Conservation (phyloP, 64 coral and sea anemone species). For the Astreopora myriophthalma region DNA sequence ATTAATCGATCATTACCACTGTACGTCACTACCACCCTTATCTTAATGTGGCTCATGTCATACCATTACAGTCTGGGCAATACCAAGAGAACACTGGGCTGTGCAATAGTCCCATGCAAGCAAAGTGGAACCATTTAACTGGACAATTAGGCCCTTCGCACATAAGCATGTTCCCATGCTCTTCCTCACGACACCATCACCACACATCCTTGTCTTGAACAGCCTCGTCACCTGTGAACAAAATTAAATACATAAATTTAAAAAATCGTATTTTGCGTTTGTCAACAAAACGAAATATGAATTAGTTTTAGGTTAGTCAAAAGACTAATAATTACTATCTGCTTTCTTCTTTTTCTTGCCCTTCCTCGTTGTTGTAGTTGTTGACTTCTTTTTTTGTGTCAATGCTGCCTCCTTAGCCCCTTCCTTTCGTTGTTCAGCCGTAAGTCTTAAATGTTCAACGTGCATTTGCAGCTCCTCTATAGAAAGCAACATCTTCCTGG, state of each 20-base stretch:
- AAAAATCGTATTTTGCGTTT: slow-evolving; percentile 36
- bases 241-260: slow-evolving; percentile 42
- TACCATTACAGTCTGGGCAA: slow-evolving; percentile 63
- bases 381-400: slow-evolving; percentile 27
- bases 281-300: slow-evolving; percentile 40
- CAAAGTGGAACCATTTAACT: slow-evolving; percentile 70
- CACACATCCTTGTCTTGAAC: slow-evolving; percentile 11
- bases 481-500: slow-evolving; percentile 57
- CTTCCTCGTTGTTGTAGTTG: neutral
- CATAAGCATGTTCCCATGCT: slow-evolving; percentile 29
- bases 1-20: neutral
- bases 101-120: slow-evolving; percentile 47
- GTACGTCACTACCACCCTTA: neutral
- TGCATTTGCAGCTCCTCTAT: slow-evolving; percentile 60
- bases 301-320: slow-evolving; percentile 15
- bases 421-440: slow-evolving; percentile 51
- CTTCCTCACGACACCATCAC: slow-evolving; percentile 45
- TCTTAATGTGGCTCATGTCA: slow-evolving; percentile 14
- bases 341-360: no score
- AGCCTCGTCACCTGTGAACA: slow-evolving; percentile 40
- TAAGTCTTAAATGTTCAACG: slow-evolving; percentile 46
- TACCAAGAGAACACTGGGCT: slow-evolving; percentile 58
- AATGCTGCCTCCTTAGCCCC: slow-evolving; percentile 56
- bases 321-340: no score
- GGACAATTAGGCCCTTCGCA: slow-evolving; percentile 56